A percentile compares a stretch with the other conserved stretches of the same genome.
Evolutionary conservation across 1,140 invertebrate genomes (phyloP).

Genomic region (Myzus persicae): DNA sequence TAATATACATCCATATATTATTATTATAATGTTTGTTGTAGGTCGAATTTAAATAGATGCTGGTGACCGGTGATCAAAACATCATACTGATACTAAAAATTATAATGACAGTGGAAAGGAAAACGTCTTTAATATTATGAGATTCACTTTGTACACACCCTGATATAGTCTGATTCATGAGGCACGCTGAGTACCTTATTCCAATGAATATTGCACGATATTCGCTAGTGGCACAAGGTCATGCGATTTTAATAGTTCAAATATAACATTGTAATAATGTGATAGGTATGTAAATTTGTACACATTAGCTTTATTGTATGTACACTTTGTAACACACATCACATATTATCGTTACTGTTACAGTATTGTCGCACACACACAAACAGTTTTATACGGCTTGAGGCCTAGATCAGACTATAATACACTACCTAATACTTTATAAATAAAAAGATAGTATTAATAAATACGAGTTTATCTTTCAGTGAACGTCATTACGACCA

Average conservation of each 20-base stretch:
- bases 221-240: not conserved
- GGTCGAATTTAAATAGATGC: not conserved
- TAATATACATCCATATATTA: too few species aligned
- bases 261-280: not conserved
- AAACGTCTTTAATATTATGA: not conserved
- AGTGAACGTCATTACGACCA: not conserved
- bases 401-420: not conserved
- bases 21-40: not conserved
- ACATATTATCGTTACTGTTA: not conserved
- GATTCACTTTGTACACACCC: not conserved
- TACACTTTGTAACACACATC: not conserved
- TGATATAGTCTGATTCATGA: not conserved
- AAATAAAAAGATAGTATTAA: constrained; percentile 8
- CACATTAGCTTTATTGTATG: not conserved
- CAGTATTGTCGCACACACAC: not conserved
- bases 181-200: not conserved
- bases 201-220: not conserved
- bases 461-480: not conserved
- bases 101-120: not conserved
- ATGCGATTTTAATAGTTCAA: not conserved
- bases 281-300: not conserved
- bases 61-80: not conserved
- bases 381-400: not conserved
- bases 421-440: not conserved
- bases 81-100: too few species aligned